Base-by-base conservation (phyloP, 2,113 vertebrate genomes). In the Psilopsiagon aymara region DNA sequence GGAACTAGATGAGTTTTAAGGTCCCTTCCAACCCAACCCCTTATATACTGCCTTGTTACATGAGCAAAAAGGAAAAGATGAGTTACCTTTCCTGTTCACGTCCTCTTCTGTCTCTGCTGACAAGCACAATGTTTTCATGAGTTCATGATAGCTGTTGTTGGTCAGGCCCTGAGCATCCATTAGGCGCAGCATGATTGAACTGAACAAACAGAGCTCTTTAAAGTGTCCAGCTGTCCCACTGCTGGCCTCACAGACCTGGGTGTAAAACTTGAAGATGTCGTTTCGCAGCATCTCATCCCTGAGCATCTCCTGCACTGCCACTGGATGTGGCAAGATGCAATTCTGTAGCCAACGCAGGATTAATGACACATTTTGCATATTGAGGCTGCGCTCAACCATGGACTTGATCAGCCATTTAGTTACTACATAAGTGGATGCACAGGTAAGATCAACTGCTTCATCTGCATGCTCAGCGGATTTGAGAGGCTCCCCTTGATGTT, bases 231-330 rank as follows among this genome's bases (percentile, higher is more conserved):
- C 66, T 0, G 1, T 28, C n/a, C 37, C 35, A 13, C 77, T 25
- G 77, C 76, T 43, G 1, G 75, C 84, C 28, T 97, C 83, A 9
- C 98, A 98, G 74, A 98, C 67, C 44, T 9, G 88, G 57, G 88
- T 97, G 88, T 99, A 98, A 28, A 99, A 98, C 74, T 71, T 97
- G 47, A 99, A 98, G 13, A 99, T 69, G 94, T 97, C 82, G 6
- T 94, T 97, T 84, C 92, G 98, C 79, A 98, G 6, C 0, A 39
- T 20, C 7, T 64, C n/a, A 68, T 99, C 98, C 7, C 43, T 5
- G 17, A 99, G 93, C 24, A 99, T 21, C 35, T 97, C 88, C 6
- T 85, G 78, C 59, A 95, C 80, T 0, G 98, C 87, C 1, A 3
- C 60, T 0, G 28, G 41, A 27, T 97, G 91, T 0, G 97, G 97